Conservation (phyloP, 2,113 vertebrate genomes). For the Seriola rivoliana region DNA sequence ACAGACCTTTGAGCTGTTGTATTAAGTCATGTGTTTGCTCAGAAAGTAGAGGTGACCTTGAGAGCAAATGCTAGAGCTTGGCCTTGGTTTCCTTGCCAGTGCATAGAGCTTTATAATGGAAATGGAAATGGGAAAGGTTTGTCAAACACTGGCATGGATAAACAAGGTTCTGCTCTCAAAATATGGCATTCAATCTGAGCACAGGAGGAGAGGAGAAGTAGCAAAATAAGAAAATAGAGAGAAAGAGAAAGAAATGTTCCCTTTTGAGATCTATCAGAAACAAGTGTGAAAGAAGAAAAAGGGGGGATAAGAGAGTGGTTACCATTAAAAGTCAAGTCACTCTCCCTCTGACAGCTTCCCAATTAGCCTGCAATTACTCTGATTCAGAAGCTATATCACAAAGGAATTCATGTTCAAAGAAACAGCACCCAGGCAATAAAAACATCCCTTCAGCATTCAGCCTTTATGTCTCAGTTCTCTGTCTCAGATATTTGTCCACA, state of each 20-base stretch:
- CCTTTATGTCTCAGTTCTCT: constrained; percentile 33
- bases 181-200: constrained; percentile 27
- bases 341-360: constrained; percentile 48
- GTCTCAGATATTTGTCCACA: constrained; percentile 49
- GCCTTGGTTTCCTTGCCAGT: constrained; percentile 50
- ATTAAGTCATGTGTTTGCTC: constrained; percentile 21
- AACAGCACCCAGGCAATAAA: constrained; percentile 30
- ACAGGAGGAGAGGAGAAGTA: neutral
- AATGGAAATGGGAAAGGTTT: constrained; percentile 53
- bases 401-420: constrained; percentile 67
- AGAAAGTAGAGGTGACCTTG: constrained; percentile 70
- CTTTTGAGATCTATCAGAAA: neutral
- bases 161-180: constrained; percentile 47
- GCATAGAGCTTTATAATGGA: constrained; percentile 59
- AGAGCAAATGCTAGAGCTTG: constrained; percentile 50
- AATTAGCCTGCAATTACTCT: constrained; percentile 76
- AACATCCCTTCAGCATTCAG: constrained; percentile 4
- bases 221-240: neutral
- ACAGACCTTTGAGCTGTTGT: constrained; percentile 40
- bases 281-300: neutral
- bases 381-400: constrained; percentile 67
- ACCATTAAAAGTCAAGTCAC: constrained; percentile 71
- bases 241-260: neutral
- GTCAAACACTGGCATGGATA: constrained; percentile 25
- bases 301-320: neutral